Percentiles rank a stretch among this genome's conserved stretches.
These are phyloP conservation scores for Mormyrus hasselquistii DNA, from an alignment of 2,797 vertebrate genomes.

Conservation along the genomic window DNA sequence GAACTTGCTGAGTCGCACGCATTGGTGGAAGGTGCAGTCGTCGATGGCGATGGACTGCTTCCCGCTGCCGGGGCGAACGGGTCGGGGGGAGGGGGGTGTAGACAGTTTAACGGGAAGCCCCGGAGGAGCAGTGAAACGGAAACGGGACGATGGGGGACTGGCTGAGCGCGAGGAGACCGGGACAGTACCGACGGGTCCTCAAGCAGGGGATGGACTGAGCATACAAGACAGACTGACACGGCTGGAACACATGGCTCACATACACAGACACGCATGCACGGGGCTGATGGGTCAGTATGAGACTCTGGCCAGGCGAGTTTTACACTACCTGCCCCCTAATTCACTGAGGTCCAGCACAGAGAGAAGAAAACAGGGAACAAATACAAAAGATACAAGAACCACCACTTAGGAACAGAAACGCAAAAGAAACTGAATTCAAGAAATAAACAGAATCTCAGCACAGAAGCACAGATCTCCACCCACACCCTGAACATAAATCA, in stretches of 20 bases:
- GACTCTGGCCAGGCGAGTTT: constrained; percentile 36
- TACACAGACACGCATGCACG: background rate
- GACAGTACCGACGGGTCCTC: background rate
- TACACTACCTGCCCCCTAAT: constrained; percentile 77
- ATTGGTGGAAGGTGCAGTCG: constrained; percentile 65
- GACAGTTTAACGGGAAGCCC: background rate
- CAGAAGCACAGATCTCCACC: background rate
- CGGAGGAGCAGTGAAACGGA: background rate
- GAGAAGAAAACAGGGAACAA: constrained; percentile 46
- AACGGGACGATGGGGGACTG: background rate
- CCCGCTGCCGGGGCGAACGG: constrained; percentile 60
- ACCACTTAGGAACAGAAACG: constrained; percentile 19
- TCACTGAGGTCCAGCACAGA: constrained; percentile 70
- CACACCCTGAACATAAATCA: background rate
- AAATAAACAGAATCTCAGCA: background rate
- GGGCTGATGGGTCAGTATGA: background rate
- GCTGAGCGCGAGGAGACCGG: background rate
- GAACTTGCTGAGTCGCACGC: constrained; percentile 90
- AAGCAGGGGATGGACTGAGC: background rate
- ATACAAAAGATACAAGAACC: background rate
- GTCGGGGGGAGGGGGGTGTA: background rate
- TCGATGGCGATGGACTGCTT: constrained; percentile 82
- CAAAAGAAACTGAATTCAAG: background rate
- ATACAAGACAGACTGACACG: background rate
- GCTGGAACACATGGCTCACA: background rate